Conservation (phyloP, 2,797 vertebrate species). For the Cercopithecus hamlyni region DNA sequence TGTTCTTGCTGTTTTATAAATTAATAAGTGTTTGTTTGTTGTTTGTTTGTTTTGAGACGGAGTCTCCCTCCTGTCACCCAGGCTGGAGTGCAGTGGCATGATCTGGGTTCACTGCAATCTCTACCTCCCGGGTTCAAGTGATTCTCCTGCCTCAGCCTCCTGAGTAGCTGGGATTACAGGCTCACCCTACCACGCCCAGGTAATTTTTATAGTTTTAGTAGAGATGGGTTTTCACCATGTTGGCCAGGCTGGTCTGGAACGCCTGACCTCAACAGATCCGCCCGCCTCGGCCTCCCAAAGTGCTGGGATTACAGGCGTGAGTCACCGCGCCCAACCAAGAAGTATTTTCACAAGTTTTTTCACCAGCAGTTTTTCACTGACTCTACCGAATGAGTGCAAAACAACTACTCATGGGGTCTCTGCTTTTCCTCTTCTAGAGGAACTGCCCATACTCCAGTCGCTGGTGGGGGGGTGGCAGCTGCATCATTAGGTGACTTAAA, state of each 20-base stretch:
- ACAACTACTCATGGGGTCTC: background rate
- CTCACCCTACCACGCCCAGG: background rate
- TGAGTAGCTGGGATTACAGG: background rate
- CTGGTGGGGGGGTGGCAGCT: no score
- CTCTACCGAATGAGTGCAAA: background rate
- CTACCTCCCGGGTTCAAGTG: background rate
- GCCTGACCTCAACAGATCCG: background rate
- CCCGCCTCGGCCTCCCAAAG: background rate
- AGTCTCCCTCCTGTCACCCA: background rate
- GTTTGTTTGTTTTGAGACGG: background rate
- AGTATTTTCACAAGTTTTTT: background rate
- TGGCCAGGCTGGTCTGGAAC: background rate
- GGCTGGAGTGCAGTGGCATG: background rate
- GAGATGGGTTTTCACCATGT: background rate
- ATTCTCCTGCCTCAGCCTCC: background rate
- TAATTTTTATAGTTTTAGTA: background rate
- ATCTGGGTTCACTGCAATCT: background rate
- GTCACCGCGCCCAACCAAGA: background rate
- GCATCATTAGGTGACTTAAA: background rate
- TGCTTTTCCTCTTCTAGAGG: background rate
- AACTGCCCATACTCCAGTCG: background rate
- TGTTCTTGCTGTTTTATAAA: constrained; percentile 11
- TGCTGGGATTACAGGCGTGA: background rate
- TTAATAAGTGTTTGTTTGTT: background rate
- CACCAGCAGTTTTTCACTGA: background rate